These are phyloP conservation scores for Pseudomyrmex pallidus DNA, from an alignment of 1,140 invertebrate species.

Conservation along the genomic window DNA sequence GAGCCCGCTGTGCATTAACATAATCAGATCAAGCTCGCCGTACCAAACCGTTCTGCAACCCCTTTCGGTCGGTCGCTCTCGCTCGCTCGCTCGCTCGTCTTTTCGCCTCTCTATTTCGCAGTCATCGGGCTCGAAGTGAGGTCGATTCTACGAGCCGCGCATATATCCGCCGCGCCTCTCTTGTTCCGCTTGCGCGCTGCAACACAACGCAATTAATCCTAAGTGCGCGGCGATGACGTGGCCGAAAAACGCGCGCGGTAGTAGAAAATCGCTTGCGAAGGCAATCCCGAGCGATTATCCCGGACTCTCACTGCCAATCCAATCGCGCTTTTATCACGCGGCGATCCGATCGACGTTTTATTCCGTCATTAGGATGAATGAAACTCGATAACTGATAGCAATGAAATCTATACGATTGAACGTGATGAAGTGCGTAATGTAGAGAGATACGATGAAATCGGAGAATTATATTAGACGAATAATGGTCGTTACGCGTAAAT, in stretches of 20 bases:
- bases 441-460: background rate
- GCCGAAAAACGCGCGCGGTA: conserved; percentile 34
- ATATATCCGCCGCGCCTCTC: conserved; percentile 12
- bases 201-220: conserved; percentile 68
- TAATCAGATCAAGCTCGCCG: conserved; percentile 75
- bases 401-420: conserved; percentile 26
- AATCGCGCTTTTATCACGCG: conserved; percentile 43
- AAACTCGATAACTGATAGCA: background rate
- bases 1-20: conserved; percentile 78
- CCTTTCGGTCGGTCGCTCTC: background rate
- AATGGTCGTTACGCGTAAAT: background rate
- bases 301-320: conserved; percentile 49
- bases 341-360: background rate
- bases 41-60: conserved; percentile 48
- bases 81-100: conserved; percentile 2
- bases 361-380: conserved; percentile 58
- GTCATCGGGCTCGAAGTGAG: conserved; percentile 44
- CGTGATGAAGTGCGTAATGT: background rate
- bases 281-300: conserved; percentile 61
- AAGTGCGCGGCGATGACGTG: conserved; percentile 56
- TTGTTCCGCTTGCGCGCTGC: conserved; percentile 5
- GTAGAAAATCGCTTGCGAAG: conserved; percentile 48
- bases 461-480: background rate
- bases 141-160: conserved; percentile 48
- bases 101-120: conserved; percentile 17